Percentiles rank a stretch among this genome's conserved stretches.
Evolutionary conservation across 2,113 vertebrate genomes (phyloP).

Genomic region (Chascanopsetta lugubris): DNA sequence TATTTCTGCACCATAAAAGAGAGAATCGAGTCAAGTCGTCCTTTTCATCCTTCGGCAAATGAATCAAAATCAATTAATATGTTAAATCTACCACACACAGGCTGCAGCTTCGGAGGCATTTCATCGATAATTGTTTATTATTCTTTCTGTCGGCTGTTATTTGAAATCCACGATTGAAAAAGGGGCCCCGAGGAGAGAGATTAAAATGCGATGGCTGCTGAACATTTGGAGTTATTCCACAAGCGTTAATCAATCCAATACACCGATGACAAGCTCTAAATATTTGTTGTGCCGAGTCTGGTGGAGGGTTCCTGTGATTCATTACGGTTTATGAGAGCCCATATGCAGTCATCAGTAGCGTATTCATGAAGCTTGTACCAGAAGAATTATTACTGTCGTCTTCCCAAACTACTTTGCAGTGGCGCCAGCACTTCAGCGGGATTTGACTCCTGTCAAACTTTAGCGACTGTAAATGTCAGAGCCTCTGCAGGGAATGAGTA

Average conservation of each 20-base stretch:
- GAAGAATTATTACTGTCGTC: conserved; percentile 10
- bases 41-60: conserved; percentile 25
- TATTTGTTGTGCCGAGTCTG: conserved; percentile 36
- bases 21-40: neutral
- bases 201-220: conserved; percentile 26
- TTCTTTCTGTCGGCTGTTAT: conserved; percentile 6
- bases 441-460: conserved; percentile 10
- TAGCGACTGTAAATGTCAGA: neutral
- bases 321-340: conserved; percentile 11
- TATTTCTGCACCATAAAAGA: neutral
- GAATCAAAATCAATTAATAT: conserved; percentile 18
- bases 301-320: conserved; percentile 24
- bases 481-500: neutral
- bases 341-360: conserved; percentile 17
- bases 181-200: conserved; percentile 13
- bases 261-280: conserved; percentile 28
- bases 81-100: conserved; percentile 13
- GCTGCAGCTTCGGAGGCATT: conserved; percentile 4
- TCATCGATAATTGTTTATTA: conserved; percentile 26
- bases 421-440: neutral
- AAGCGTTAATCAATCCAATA: conserved; percentile 15
- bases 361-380: neutral
- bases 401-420: conserved; percentile 2
- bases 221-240: conserved; percentile 20
- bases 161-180: conserved; percentile 35